These are phyloP conservation scores for Calonectris borealis DNA, from an alignment of 2,113 vertebrate species.

Conservation along the genomic window DNA sequence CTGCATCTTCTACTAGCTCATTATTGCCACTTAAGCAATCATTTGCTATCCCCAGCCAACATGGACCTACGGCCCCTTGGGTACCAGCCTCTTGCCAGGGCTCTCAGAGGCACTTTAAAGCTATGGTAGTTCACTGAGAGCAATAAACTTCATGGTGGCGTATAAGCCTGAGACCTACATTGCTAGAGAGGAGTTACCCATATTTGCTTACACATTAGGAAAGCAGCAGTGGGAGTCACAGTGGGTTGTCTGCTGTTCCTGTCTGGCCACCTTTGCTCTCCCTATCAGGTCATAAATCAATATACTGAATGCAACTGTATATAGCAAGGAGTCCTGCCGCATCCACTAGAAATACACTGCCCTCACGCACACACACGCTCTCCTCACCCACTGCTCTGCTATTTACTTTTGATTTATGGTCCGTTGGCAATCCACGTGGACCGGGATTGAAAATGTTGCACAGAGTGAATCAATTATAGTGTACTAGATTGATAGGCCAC, in stretches of 20 bases:
- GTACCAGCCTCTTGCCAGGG: neutral
- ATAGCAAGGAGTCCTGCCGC: neutral
- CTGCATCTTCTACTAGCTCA: neutral
- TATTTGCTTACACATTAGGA: neutral
- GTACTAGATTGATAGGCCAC: conserved; percentile 29
- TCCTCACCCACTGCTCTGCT: neutral
- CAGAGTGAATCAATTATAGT: conserved; percentile 30
- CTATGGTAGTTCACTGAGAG: neutral
- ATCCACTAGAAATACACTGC: neutral
- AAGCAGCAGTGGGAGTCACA: neutral
- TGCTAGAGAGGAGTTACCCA: neutral
- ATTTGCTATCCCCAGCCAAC: neutral
- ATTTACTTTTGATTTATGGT: conserved; percentile 43
- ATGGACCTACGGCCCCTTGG: fast-evolving
- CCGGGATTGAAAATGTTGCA: conserved; percentile 8
- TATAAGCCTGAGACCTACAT: neutral
- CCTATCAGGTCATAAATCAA: neutral
- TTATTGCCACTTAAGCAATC: neutral
- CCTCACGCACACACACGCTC: neutral
- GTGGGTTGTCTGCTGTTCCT: neutral
- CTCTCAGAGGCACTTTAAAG: neutral
- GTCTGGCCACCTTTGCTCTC: neutral
- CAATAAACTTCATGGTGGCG: neutral
- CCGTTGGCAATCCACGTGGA: neutral
- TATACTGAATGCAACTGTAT: neutral